Base-by-base conservation (phyloP, 1,140 invertebrate genomes). In the Drosophila persimilis region DNA sequence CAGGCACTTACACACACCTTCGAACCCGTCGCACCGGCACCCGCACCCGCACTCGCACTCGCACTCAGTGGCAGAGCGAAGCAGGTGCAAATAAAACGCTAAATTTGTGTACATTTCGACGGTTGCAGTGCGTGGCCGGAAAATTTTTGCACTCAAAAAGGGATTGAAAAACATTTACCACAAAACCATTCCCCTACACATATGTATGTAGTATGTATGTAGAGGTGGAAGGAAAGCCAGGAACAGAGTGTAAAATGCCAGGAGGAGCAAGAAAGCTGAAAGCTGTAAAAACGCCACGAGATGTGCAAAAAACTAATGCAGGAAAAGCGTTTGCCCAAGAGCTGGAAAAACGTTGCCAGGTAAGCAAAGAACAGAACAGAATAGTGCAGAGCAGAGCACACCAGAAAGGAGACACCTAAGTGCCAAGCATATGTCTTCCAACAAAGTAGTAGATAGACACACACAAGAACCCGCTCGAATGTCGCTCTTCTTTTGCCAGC, bases 101-200 rank as follows among this genome's bases (percentile, higher is more conserved):
- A 67, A 83, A 83, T 83, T 83, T 83, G 79, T 83, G 79, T 83
- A 72, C 74, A 78, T 83, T 83, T 83, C 72, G 69, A 65, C 58
- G 79, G 46, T 61, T 54, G 77, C 73, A 60, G 45, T 62, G 44
- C 39, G 60, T 57, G 73, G 72, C 22, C 57, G 31, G 64, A 51
- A 56, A 56, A 48, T 24, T 51, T 63, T 52, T 39, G 47, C 35
- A 39, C 61, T 43, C 44, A 15, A 61, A 70, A 83, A 48, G 79
- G 77, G 83, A 83, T 83, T 77, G 79, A 83, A 83, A 83, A 83
- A 83, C 79, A 83, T 83, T 83, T 83, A 83, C 79, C 79, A 83
- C 79, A 83, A 83, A 83, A 35, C 63, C 63, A 69, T 69, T 69
- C 65, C 50, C 69, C 74, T 78, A 83, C 79, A 64, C 70, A 70